These are phyloP conservation scores for Torymus auratus DNA, from an alignment of 2,888 invertebrate genomes.

Conservation along the genomic window DNA sequence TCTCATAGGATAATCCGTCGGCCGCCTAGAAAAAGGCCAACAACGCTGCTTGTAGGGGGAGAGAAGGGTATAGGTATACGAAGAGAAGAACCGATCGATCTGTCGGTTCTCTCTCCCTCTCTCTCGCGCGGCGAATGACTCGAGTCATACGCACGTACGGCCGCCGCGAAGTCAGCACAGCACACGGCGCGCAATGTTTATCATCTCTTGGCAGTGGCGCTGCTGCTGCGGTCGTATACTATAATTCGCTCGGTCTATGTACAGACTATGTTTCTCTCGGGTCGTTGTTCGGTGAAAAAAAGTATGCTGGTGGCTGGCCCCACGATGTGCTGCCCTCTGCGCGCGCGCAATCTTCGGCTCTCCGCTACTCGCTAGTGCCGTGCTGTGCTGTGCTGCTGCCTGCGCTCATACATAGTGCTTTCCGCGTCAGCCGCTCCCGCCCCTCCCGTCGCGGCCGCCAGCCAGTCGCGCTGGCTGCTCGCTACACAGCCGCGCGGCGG, in stretches of 20 bases:
- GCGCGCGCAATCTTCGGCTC: not conserved
- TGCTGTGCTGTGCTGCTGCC: not conserved
- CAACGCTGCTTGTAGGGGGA: not conserved
- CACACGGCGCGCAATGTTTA: constrained; percentile 18
- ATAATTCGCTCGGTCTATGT: not conserved
- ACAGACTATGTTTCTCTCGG: not conserved
- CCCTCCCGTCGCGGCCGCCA: too few relatives aligned
- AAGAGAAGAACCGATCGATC: constrained; percentile 23
- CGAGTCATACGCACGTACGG: too few relatives aligned
- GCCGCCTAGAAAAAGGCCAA: constrained; percentile 40
- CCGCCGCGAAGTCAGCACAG: too few relatives aligned
- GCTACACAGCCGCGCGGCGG: not conserved
- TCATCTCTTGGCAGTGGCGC: not conserved
- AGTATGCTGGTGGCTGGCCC: not conserved
- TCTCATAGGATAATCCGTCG: constrained; percentile 28
- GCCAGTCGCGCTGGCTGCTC: too few relatives aligned
- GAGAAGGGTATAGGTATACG: too few relatives aligned
- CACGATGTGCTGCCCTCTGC: constrained; percentile 30
- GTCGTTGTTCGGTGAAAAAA: constrained; percentile 43
- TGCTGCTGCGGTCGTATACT: not conserved
- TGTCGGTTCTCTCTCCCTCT: not conserved
- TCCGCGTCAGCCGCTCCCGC: too few relatives aligned
- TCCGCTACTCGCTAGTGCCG: not conserved
- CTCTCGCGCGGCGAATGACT: too few relatives aligned
- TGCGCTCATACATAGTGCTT: too few relatives aligned